A percentile compares a stretch with the other conserved stretches of the same genome.
Evolutionary conservation across 2,888 invertebrate genomes (phyloP).

Genomic region (Leucophenga montana): DNA sequence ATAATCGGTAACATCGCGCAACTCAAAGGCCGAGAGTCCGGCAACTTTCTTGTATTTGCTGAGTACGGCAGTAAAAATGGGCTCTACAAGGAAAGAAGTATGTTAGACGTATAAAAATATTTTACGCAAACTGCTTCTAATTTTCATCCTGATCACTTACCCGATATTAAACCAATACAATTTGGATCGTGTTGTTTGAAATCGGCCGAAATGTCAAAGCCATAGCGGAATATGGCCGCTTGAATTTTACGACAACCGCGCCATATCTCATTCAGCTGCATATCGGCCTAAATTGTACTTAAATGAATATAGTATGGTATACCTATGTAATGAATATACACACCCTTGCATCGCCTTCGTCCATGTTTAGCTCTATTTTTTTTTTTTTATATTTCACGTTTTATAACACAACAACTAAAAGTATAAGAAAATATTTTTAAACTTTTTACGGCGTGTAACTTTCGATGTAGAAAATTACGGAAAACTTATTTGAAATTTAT

Average conservation of each 20-base stretch:
- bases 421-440: no score
- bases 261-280: slow-evolving; percentile 80
- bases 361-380: slow-evolving; percentile 31
- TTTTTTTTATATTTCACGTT: neutral
- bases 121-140: slow-evolving; percentile 34
- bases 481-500: no score
- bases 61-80: slow-evolving; percentile 82
- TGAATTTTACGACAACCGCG: slow-evolving; percentile 87
- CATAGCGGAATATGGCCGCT: slow-evolving; percentile 82
- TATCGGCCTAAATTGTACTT: slow-evolving; percentile 49
- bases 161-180: slow-evolving; percentile 80
- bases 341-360: slow-evolving; percentile 60
- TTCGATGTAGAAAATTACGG: no score
- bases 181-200: slow-evolving; percentile 81
- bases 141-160: slow-evolving; percentile 67
- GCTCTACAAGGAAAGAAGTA: slow-evolving; percentile 74
- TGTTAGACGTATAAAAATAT: slow-evolving; percentile 34
- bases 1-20: slow-evolving; percentile 83
- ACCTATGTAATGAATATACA: slow-evolving; percentile 29
- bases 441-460: no score
- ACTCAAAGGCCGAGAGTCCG: slow-evolving; percentile 82
- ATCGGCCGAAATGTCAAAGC: slow-evolving; percentile 82
- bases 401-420: no score
- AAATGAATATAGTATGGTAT: slow-evolving; percentile 29
- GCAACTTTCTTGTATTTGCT: slow-evolving; percentile 79